phyloP scores from a whole-genome alignment of 30 jellyfish, hydroid and myxozoan genomes.

The Rhopilema esculentum region DNA sequence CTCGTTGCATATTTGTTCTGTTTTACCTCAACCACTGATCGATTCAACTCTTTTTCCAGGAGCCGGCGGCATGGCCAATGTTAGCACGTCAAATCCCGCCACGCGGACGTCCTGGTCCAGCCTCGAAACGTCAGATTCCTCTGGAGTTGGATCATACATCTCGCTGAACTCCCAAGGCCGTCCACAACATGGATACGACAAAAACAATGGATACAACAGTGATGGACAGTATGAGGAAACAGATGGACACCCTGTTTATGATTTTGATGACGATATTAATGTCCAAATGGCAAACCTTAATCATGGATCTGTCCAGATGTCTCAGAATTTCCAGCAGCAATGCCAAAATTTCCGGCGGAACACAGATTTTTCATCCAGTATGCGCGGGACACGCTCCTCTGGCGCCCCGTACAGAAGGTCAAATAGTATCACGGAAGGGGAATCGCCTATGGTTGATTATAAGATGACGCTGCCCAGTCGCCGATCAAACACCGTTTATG shows the following conservation, averaged over 20 bases:
- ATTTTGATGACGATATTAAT: conserved; percentile 57
- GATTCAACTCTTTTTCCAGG: too few species aligned
- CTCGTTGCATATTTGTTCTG: too few species aligned
- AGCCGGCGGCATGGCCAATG: conserved; percentile 30
- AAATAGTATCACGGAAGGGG: conserved; percentile 84
- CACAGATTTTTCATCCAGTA: conserved; percentile 69
- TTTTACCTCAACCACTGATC: too few species aligned
- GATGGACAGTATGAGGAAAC: conserved; percentile 75
- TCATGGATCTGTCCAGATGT: conserved; percentile 43
- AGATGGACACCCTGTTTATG: conserved; percentile 71
- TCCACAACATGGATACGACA: conserved; percentile 48
- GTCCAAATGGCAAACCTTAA: conserved; percentile 60
- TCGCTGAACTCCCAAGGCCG: conserved; percentile 90
- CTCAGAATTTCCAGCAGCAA: conserved; percentile 51
- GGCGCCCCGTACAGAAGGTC: conserved; percentile 81
- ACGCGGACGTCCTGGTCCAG: conserved; percentile 96
- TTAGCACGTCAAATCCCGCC: conserved; percentile 42
- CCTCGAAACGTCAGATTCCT: conserved; percentile 92
- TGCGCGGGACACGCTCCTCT: conserved; percentile 86
- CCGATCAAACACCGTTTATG: conserved; percentile 73
- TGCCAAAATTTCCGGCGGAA: conserved; percentile 81
- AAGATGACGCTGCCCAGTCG: conserved; percentile 90
- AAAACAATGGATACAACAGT: conserved; percentile 66
- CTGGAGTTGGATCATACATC: conserved; percentile 97
- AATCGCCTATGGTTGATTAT: conserved; percentile 71